Evolutionary conservation across 2,888 invertebrate species (phyloP).

Genomic region (Eupeodes latifasciatus): DNA sequence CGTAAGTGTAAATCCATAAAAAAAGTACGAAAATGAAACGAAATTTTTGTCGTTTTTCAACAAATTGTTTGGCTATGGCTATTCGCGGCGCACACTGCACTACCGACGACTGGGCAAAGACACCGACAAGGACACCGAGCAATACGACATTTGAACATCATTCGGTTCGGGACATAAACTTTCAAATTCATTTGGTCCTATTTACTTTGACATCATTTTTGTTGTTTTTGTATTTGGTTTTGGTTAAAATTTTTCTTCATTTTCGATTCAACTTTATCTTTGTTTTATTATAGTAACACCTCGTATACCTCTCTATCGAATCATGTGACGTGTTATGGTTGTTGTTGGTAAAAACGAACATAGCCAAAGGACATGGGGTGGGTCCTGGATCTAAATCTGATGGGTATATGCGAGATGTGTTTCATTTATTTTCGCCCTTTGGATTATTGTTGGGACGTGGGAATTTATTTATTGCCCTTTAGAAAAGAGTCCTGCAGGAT

Average conservation of each 20-base stretch:
- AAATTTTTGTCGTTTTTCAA: slow-evolving; percentile 59
- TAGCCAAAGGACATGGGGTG: too few species aligned
- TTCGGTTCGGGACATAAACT: slow-evolving; percentile 66
- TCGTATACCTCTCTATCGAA: neutral
- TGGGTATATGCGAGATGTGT: neutral
- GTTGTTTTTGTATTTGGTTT: neutral
- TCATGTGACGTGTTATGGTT: neutral
- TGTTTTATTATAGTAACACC: slow-evolving; percentile 42
- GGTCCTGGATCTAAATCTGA: neutral
- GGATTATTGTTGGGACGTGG: slow-evolving; percentile 72
- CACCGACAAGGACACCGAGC: too few species aligned
- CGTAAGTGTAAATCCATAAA: slow-evolving; percentile 76
- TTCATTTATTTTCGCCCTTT: slow-evolving; percentile 46
- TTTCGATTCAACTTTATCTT: slow-evolving; percentile 56
- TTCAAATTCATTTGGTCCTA: slow-evolving; percentile 61
- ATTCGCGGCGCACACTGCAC: slow-evolving; percentile 54
- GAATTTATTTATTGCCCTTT: slow-evolving; percentile 72
- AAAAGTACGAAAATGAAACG: slow-evolving; percentile 63
- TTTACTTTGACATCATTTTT: slow-evolving; percentile 45
- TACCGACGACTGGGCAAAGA: neutral
- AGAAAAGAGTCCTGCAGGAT: slow-evolving; percentile 68
- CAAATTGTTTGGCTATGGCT: slow-evolving; percentile 65
- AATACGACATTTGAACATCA: slow-evolving; percentile 9
- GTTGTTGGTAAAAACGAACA: too few species aligned
- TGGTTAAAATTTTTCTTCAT: neutral